A percentile compares a stretch with the other conserved stretches of the same genome.
phyloP scores from a whole-genome alignment of 2,888 invertebrate genomes.

The Pristionchus entomophagus region DNA sequence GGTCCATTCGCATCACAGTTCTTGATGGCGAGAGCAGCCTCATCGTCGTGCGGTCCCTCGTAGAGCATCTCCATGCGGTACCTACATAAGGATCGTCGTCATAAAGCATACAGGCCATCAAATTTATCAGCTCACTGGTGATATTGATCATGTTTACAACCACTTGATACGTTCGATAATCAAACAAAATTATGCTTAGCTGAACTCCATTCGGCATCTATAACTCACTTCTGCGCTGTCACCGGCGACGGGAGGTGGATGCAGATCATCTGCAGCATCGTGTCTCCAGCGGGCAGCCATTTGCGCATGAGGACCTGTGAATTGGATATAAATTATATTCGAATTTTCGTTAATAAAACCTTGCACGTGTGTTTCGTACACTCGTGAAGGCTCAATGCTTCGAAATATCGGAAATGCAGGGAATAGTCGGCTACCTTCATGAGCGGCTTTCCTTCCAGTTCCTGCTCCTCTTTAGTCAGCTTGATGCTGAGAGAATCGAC shows the following conservation, averaged over 20 bases:
- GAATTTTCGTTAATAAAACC: too few relatives aligned
- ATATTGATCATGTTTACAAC: too few relatives aligned
- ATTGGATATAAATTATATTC: not conserved
- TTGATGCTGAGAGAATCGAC: conserved; percentile 49
- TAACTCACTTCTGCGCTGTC: conserved; percentile 52
- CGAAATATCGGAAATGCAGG: too few relatives aligned
- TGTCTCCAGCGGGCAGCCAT: conserved; percentile 64
- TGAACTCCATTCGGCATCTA: too few relatives aligned
- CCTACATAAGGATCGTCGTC: too few relatives aligned
- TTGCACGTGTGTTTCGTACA: too few relatives aligned
- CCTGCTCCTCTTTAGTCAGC: conserved; percentile 48
- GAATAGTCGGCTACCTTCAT: not conserved
- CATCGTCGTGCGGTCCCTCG: conserved; percentile 63
- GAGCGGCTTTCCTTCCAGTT: conserved; percentile 43
- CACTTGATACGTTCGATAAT: too few relatives aligned
- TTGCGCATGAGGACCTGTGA: conserved; percentile 55
- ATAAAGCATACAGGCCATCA: too few relatives aligned
- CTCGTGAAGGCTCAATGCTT: too few relatives aligned
- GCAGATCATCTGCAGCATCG: conserved; percentile 59
- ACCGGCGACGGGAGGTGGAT: conserved; percentile 60
- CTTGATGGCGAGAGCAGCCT: conserved; percentile 57
- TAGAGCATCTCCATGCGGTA: conserved; percentile 63
- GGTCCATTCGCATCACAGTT: conserved; percentile 61
- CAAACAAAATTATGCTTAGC: too few relatives aligned
- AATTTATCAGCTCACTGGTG: too few relatives aligned